Evolutionary conservation across 1,140 invertebrate species (phyloP), one percentile per base, ranked within the genome.

Genomic region (Drosophila orena): DNA sequence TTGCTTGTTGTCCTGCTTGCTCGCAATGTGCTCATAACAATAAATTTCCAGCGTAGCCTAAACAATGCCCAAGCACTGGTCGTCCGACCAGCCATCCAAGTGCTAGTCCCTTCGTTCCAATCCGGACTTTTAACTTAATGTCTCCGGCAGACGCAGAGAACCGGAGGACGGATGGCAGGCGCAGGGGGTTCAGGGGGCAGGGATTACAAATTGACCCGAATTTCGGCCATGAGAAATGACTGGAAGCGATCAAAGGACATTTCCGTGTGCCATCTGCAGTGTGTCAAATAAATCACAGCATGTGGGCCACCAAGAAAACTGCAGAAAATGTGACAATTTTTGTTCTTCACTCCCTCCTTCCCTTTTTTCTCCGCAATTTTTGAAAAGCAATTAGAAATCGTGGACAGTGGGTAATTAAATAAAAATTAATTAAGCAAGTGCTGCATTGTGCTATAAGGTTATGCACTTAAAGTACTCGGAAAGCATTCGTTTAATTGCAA

Each of bases 121-220:
- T 24, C 56, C 14, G 57, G 43, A 66, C 57, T 66, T 66, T 66
- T 49, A 59, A 49, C 61, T 24, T 42, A 62, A 68, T 68, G 64
- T 64, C 58, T 35, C 22, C 11, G 53, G 37, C 53, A 61, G 57
- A 60, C 22, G 37, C 42, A n/a, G 49, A 12, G 20, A 15, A 14
- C 40, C n/a, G 24, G 47, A 17, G 24, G 6, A 30, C 40, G 6
- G 35, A 34, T 20, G 20, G 17, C 59, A 27, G 11, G 37, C 7
- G 15, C 6, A 30, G 34, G 47, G 44, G 35, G 58, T 12, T 44
- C 59, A 3, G 8, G 7, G 27, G 27, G 30, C 8, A 52, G 35
- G 64, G 59, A 65, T 52, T 61, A 65, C 46, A 68, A 68, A 68
- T 64, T 68, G 44, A 65, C 44, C 64, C 46, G 56, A 65, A 68